Evolutionary conservation across 2,797 vertebrate genomes (phyloP).

Genomic region (Prionace glauca): DNA sequence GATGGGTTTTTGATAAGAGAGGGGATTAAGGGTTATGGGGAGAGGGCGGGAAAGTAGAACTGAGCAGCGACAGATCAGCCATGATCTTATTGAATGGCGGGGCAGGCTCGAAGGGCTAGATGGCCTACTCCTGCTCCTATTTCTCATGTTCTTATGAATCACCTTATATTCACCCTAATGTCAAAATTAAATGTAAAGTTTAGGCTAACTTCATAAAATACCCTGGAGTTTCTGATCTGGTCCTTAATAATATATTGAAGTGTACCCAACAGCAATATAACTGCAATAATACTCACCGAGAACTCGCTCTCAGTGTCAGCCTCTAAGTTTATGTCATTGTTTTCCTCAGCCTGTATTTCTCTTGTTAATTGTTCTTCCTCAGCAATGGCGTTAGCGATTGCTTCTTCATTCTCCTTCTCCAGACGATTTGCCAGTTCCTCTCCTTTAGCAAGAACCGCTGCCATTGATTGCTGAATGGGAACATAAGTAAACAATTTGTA

Average conservation of each 20-base stretch:
- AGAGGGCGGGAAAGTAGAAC: too few species aligned
- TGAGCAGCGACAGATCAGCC: too few species aligned
- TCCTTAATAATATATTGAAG: not conserved
- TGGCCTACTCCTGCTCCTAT: too few species aligned
- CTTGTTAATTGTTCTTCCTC: slow-evolving; percentile 94
- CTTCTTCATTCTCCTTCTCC: slow-evolving; percentile 95
- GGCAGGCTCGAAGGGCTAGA: too few species aligned
- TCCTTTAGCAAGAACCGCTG: slow-evolving; percentile 94
- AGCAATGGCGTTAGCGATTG: slow-evolving; percentile 96
- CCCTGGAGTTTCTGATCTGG: too few species aligned
- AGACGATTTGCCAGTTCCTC: slow-evolving; percentile 92
- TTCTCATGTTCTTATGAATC: too few species aligned
- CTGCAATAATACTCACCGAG: slow-evolving; percentile 65
- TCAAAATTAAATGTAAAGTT: too few species aligned
- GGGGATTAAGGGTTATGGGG: too few species aligned
- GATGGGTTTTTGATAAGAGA: too few species aligned
- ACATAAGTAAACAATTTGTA: not conserved
- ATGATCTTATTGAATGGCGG: too few species aligned
- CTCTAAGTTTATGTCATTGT: slow-evolving; percentile 79
- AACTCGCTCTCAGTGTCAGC: slow-evolving; percentile 91
- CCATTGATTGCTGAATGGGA: slow-evolving; percentile 75
- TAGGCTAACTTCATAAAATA: too few species aligned
- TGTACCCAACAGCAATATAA: not conserved
- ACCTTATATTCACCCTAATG: too few species aligned
- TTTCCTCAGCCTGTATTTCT: slow-evolving; percentile 91